These are phyloP conservation scores for Apeira syringaria DNA, from an alignment of 2,888 invertebrate genomes.

Conservation along the genomic window DNA sequence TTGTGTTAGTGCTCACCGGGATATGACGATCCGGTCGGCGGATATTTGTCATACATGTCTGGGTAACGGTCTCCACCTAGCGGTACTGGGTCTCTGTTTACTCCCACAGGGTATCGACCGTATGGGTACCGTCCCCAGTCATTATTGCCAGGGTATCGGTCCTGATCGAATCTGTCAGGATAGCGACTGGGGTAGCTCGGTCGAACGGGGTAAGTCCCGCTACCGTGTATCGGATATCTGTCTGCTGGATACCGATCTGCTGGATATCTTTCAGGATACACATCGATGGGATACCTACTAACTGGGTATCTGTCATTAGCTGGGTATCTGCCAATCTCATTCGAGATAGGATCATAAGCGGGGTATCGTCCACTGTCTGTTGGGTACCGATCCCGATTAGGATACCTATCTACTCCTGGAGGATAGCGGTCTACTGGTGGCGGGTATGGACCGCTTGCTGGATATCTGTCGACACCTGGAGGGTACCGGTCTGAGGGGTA, in stretches of 20 bases:
- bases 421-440: constrained; percentile 64
- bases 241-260: constrained; percentile 60
- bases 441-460: constrained; percentile 51
- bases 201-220: constrained; percentile 61
- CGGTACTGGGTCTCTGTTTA: constrained; percentile 77
- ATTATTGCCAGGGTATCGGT: constrained; percentile 60
- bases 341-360: constrained; percentile 60
- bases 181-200: constrained; percentile 60
- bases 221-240: constrained; percentile 57
- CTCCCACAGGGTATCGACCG: constrained; percentile 72
- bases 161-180: constrained; percentile 79
- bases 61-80: constrained; percentile 77
- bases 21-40: constrained; percentile 81
- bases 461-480: constrained; percentile 44
- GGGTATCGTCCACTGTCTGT: constrained; percentile 39
- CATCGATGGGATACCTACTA: constrained; percentile 65
- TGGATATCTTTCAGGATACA: constrained; percentile 63
- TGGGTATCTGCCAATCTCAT: constrained; percentile 62
- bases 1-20: constrained; percentile 66
- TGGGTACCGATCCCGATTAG: constrained; percentile 32
- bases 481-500: constrained; percentile 66
- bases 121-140: constrained; percentile 75
- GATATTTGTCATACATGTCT: constrained; percentile 81
- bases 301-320: constrained; percentile 64
- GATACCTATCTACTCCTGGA: constrained; percentile 36